Base-by-base conservation (phyloP, 2,113 vertebrate genomes). In the Globicephala melas region DNA sequence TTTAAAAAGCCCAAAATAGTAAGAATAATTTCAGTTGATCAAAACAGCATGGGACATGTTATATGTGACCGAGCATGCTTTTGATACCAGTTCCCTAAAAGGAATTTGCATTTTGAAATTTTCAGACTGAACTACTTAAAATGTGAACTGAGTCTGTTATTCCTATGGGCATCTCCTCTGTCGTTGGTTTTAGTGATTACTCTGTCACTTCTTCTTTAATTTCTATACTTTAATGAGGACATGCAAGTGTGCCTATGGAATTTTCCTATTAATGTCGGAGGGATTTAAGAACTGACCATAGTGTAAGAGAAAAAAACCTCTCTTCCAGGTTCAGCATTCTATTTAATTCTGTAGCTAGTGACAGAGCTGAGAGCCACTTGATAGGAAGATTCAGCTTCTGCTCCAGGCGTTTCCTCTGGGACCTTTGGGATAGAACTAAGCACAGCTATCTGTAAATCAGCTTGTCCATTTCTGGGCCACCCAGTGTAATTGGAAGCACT, bases 171-270 rank as follows among this genome's bases (percentile, higher is more conserved):
- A 60, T 85, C 71, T 96, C 41, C 26, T 84, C 60, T 53, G 67
- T 83, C 63, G 38, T 23, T 62, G 53, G 76, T 36, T 36, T 74
- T 79, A 53, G 85, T 80, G 89, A 94, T 93, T 73, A 58, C 62
- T 58, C 25, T 86, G 58, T 89, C 41, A 68, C 68, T 94, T 89
- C 38, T 31, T 94, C 80, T 91, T 68, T 94, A 89, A 98, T 89
- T 89, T 94, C 62, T 91, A 3, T 44, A 44, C 71, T 80, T 96
- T 76, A 94, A 97, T 93, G 83, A 97, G 95, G 91, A 74, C 38
- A 80, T 92, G 71, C 20, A 83, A 70, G 55, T 55, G 15, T 83
- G 36, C 63, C 81, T 92, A 26, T 96, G 81, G 53, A 92, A 94
- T 96, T 81, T 94, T 96, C 79, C 70, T 96, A 70, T 83, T 95